Base-by-base conservation (phyloP, 2,113 vertebrate species). In the Anoura caudifer region DNA sequence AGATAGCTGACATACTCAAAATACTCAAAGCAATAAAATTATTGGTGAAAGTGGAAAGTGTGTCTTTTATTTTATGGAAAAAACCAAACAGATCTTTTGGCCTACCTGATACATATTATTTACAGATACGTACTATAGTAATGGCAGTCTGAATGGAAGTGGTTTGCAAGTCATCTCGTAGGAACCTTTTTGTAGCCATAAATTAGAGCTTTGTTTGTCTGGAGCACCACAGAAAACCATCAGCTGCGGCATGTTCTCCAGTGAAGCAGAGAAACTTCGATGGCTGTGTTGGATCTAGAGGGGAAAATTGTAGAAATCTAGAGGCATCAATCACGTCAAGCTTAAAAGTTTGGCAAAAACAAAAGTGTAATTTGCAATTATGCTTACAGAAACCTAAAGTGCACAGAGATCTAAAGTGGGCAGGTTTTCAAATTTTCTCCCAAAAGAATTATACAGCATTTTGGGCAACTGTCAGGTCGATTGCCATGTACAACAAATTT, bases 261-360 rank as follows among this genome's bases (percentile, higher is more conserved):
- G n/a, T 6, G n/a, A 79, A 33, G 24, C 43, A 14, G 36, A 17
- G 14, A 31, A 36, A 15, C 31, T 17, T 36, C 31, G 50, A 65
- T 14, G 54, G 28, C 26, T 20, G 1, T 69, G 20, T 8, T 28
- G 10, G 61, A 91, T 77, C 54, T 6, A 63, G 63, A 54, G 26
- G 67, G 70, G 15, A 65, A 93, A 80, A 52, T 13, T 52, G 47
- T 63, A 79, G 54, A 50, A 86, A 77, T 33, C 8, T 12, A 47
- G 93, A 85, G 12, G 7, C 28, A 81, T 91, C 72, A 63, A 24
- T 84, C 41, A 81, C 0, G 2, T 33, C 52, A 50, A 72, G 10
- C 90, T 94, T 41, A 19, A 89, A 47, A 87, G 63, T 84, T 79
- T 72, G 65, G 52, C 63, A 91, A 73, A 95, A 91, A 87, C 8